phyloP scores from a whole-genome alignment of 2,888 invertebrate genomes.

The Lasius platythorax region DNA sequence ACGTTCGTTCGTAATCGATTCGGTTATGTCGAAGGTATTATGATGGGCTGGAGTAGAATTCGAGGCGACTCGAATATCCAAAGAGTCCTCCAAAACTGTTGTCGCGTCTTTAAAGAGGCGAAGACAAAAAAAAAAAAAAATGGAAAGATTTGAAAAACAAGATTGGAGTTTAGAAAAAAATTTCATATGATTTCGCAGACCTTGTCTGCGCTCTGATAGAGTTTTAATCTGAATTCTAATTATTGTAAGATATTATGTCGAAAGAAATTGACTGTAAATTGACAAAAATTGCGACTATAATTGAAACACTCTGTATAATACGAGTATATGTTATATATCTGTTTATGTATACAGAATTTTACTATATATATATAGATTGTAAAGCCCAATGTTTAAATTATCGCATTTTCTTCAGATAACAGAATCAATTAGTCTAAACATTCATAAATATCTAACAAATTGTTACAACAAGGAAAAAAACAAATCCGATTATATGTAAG shows the following conservation, averaged over 20 bases:
- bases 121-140: not conserved
- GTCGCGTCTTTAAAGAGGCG: too few relatives aligned
- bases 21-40: slow-evolving; percentile 46
- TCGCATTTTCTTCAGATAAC: slow-evolving; percentile 35
- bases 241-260: not conserved
- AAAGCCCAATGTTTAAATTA: not conserved
- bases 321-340: not conserved
- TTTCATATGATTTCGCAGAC: not conserved
- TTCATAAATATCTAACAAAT: slow-evolving; percentile 65
- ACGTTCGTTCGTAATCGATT: slow-evolving; percentile 70
- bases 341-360: not conserved
- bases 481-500: slow-evolving; percentile 66
- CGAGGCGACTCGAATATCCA: not conserved
- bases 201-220: not conserved
- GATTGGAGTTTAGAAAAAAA: not conserved
- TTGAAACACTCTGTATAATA: not conserved
- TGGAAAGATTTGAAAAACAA: not conserved
- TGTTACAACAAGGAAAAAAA: slow-evolving; percentile 71
- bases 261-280: not conserved
- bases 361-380: not conserved
- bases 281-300: not conserved
- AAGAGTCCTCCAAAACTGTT: not conserved
- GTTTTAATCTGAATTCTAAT: not conserved
- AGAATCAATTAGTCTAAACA: slow-evolving; percentile 75
- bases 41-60: not conserved